phyloP scores from a whole-genome alignment of 2,888 invertebrate species.

The Agrenia bidenticulata region DNA sequence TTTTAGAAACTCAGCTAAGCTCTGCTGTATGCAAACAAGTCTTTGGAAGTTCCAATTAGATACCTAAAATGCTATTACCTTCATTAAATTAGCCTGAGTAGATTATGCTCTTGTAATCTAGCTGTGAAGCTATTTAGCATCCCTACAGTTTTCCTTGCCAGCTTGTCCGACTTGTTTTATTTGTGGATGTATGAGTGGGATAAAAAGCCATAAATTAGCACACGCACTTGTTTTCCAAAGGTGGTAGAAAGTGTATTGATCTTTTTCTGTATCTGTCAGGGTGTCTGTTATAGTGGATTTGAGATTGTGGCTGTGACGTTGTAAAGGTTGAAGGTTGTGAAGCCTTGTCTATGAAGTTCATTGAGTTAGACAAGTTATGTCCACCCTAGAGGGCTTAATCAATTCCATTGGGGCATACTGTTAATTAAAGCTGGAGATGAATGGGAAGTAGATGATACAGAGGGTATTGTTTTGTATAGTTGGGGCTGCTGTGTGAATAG shows the following conservation, averaged over 20 bases:
- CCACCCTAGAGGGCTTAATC: conserved; percentile 44
- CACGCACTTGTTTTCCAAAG: not conserved
- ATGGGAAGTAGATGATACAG: not conserved
- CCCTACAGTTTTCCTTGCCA: not conserved
- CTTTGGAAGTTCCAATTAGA: too few relatives aligned
- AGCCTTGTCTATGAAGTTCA: too few relatives aligned
- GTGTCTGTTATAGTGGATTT: too few relatives aligned
- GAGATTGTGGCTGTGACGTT: too few relatives aligned
- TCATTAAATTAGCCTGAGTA: not conserved
- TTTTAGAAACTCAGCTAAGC: conserved; percentile 8
- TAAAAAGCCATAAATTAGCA: conserved; percentile 10
- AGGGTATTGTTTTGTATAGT: not conserved
- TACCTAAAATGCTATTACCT: too few relatives aligned
- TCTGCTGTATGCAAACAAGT: too few relatives aligned
- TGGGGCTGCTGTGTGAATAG: too few relatives aligned
- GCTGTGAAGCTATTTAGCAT: not conserved
- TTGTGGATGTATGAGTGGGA: conserved; percentile 11
- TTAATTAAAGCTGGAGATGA: conserved; percentile 35
- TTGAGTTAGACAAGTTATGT: conserved; percentile 37
- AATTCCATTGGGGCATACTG: conserved; percentile 44
- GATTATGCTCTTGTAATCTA: not conserved
- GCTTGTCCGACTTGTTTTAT: not conserved
- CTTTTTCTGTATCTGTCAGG: not conserved
- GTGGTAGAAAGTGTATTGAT: not conserved
- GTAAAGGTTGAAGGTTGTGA: too few relatives aligned